Conservation (phyloP, 2,888 invertebrate species). For the Geophilus truncorum region DNA sequence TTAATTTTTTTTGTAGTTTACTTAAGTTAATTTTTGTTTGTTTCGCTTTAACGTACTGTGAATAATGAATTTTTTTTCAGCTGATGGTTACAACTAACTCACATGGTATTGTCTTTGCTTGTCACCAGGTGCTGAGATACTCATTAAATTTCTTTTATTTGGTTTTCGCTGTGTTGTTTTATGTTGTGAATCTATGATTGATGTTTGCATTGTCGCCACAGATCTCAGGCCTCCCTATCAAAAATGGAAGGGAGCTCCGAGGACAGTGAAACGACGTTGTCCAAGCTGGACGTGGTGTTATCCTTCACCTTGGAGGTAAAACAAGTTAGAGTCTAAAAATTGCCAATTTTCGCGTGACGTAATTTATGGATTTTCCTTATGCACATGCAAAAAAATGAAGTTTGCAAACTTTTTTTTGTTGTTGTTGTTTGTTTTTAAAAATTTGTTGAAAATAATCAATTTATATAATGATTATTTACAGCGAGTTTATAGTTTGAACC, state of each 20-base stretch:
- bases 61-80: not conserved
- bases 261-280: slow-evolving; percentile 90
- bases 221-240: slow-evolving; percentile 56
- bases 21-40: too few relatives aligned
- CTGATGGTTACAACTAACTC: not conserved
- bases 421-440: too few relatives aligned
- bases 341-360: too few relatives aligned
- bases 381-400: too few relatives aligned
- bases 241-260: slow-evolving; percentile 81
- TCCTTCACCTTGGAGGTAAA: slow-evolving; percentile 92
- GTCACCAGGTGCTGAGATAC: not conserved
- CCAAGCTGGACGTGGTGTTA: slow-evolving; percentile 96
- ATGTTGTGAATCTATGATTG: not conserved
- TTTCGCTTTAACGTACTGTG: not conserved
- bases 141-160: not conserved
- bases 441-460: too few relatives aligned
- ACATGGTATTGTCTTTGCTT: not conserved
- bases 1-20: too few relatives aligned
- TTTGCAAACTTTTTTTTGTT: too few relatives aligned
- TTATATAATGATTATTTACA: too few relatives aligned
- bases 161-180: not conserved
- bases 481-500: too few relatives aligned
- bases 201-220: slow-evolving; percentile 29
- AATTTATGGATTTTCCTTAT: too few relatives aligned
- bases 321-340: slow-evolving; percentile 28